Base-by-base conservation (phyloP, 1,140 invertebrate species). In the Ceratosolen fusciceps region DNA sequence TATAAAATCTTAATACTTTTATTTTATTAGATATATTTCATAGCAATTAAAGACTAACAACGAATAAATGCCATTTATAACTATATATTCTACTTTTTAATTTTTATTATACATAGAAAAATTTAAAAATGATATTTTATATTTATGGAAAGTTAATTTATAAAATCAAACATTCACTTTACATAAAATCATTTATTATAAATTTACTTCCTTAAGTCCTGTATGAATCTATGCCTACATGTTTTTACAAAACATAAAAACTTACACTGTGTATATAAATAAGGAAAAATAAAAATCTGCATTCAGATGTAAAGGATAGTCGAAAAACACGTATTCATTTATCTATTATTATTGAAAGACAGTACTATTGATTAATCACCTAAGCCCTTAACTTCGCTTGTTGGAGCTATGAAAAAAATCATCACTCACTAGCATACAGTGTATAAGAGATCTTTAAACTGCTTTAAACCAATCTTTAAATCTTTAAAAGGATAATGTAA, bases 331-430 rank as follows among this genome's bases (percentile, higher is more conserved):
- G 19, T 14, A 14, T 60, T 12, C 39, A 60, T 60, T 16, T 60
- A 31, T 60, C 29, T 14, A 9, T 31, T 29, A 60, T 7, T 60
- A 60, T 60, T 29, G 60, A 14, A 37, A 65, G 34, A 31, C n/a
- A n/a, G n/a, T n/a, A n/a, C 19, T 65, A 65, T 65, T 31, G 60
- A 65, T 74, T 74, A 74, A 62, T 74, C 72, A 43, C 34, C 56
- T 74, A 74, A 62, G 56, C 58, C 74, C 19, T 19, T 62, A 43
- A 19, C 60, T 49, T 47, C 29, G 39, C 43, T 43, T 65, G 58
- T 31, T 58, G 47, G 37, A 34, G 19, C 16, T 4, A 9, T 37
- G 60, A 34, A 14, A 37, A 34, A 37, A 65, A 37, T 65, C 31
- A 31, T 16, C 31, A 37, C 60, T 74, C 72, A 24, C 37, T 39